These are phyloP conservation scores for Drosophila nigrodunni DNA, from an alignment of 1,140 invertebrate species.

Conservation along the genomic window DNA sequence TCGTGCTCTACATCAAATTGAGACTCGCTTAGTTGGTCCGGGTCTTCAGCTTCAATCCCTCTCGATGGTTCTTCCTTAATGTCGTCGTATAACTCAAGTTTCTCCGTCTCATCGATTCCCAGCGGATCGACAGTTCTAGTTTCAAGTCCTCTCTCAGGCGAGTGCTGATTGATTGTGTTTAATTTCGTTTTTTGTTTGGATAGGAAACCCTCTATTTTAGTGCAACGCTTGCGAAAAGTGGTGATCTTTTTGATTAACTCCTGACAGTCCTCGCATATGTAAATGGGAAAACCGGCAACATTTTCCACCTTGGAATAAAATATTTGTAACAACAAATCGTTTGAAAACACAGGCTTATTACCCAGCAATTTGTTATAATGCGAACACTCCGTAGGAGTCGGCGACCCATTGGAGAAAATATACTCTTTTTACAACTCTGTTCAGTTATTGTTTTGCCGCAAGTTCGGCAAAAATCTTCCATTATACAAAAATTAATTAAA, in stretches of 20 bases:
- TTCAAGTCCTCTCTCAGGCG: background rate
- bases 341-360: constrained; percentile 1
- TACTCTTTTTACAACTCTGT: constrained; percentile 38
- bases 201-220: constrained; percentile 60
- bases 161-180: background rate
- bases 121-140: constrained; percentile 44
- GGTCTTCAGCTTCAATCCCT: background rate
- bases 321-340: background rate
- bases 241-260: constrained; percentile 46
- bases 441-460: constrained; percentile 50
- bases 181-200: constrained; percentile 37
- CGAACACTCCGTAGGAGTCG: constrained; percentile 47
- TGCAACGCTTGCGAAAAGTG: constrained; percentile 59
- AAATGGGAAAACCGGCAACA: constrained; percentile 38
- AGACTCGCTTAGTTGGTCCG: background rate
- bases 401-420: constrained; percentile 44
- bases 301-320: constrained; percentile 45
- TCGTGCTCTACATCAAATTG: background rate
- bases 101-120: constrained; percentile 21
- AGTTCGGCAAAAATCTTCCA: constrained; percentile 64
- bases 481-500: constrained; percentile 35
- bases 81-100: background rate
- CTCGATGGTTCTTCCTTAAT: constrained; percentile 25
- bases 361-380: constrained; percentile 66
- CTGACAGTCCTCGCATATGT: constrained; percentile 56